Evolutionary conservation across 92 coral and sea anemone species (phyloP), one percentile per base, ranked within the genome.

Genomic region (Palythoa heliodiscus): DNA sequence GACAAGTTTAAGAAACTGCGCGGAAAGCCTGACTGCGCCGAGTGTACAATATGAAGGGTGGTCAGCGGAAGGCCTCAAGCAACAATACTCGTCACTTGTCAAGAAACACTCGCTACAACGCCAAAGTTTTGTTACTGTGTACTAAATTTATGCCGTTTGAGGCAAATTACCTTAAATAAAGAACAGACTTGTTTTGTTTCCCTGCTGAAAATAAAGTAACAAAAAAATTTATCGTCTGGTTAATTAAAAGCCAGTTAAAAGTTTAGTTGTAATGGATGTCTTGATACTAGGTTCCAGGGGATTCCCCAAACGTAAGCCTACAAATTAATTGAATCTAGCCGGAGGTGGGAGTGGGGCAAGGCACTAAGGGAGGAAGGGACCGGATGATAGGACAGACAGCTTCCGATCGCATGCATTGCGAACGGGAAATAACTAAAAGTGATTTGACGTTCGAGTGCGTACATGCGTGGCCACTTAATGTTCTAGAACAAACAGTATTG

Each of bases 401-500:
- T 60, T 60, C 66, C 66, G 35, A 29, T 29, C 66, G 3, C 16
- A 22, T 22, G 24, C 19, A 22, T 12, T 16, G 25, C 73, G 47
- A 29, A 25, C 73, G 73, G 72, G 73, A 69, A 69, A 37, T 69
- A 19, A 5, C 9, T 60, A 60, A 68, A 24, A 2, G 14, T 2
- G 72, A 7, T 9, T 23, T 68, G 39, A 68, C 72, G 72, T 68
- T 68, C 16, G 40, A 68, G 40, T 29, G 40, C 29, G 40, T 29
- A 7, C 5, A 64, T n/a, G 72, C 19, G 47, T 69, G 73, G 11
- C 73, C 17, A 13, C 16, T 69, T 25, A 69, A 69, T 3, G 47
- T 69, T 69, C 73, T 69, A 69, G 73, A 69, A 69, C 40, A 37
- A 69, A 29, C 47, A 14, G 17, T 10, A 69, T 69, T 69, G 47